Base-by-base conservation (phyloP, 2,888 invertebrate genomes). In the Tipula helvola region DNA sequence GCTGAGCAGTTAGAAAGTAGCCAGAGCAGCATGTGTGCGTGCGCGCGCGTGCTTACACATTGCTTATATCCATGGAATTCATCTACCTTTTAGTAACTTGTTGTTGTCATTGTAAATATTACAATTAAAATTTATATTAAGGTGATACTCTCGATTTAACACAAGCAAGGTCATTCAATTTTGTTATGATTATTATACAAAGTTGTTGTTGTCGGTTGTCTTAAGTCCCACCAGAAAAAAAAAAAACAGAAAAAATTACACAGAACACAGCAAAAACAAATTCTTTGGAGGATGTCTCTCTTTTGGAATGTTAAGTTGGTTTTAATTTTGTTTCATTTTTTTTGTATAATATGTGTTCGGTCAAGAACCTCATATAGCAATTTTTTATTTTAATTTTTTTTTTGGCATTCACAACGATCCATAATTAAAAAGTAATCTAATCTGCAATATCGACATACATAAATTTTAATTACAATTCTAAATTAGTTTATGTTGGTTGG, bases 121-220 rank as follows among this genome's bases (percentile, higher is more conserved):
- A 71, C 71, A 71, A 71, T 71, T 71, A 71, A 28, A 71, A 52
- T 52, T n/a, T 52, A 10, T 71, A 71, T 71, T 71, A 71, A 71
- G 71, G 71, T 71, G 71, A 71, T 71, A 71, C 71, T 71, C 71
- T 18, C 71, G 28, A 71, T 71, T 71, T 71, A 71, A 71, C 71
- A 71, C 71, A 71, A 71, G 71, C 71, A 71, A 71, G 71, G 71
- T 71, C 71, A 71, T 71, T 71, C 71, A 71, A 71, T 71, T 71
- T 71, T 18, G 71, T 71, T 71, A 71, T 71, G 71, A 71, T 71
- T 71, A 28, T 8, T 28, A 28, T 18, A 71, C 71, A 2, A 71
- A 71, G 5, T 28, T 71, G 52, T 71, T 71, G 71, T 71, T 71
- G 71, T 28, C 28, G 28, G 28, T 28, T 71, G 71, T 71, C 71